Percentiles rank a stretch among this genome's conserved stretches.
These are phyloP conservation scores for Nothocercus julius DNA, from an alignment of 2,113 vertebrate species.

Conservation along the genomic window DNA sequence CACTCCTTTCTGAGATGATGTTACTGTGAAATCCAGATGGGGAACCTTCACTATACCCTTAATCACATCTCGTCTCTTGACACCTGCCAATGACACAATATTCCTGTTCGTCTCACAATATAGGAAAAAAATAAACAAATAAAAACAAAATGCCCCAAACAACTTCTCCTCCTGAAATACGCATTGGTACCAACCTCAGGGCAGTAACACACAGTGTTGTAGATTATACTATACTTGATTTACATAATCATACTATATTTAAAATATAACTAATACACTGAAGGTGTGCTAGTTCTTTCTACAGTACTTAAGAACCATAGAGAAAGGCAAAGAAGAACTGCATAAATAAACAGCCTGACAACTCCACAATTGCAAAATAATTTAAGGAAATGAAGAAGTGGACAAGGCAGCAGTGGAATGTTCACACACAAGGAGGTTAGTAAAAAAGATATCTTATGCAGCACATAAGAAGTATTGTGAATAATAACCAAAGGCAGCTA, in stretches of 20 bases:
- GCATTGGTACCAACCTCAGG: not conserved
- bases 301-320: not conserved
- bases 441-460: not conserved
- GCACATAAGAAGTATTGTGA: not conserved
- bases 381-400: not conserved
- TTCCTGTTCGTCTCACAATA: not conserved
- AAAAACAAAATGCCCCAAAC: not conserved
- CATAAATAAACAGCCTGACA: not conserved
- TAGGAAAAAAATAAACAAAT: not conserved
- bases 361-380: not conserved
- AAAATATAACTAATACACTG: not conserved
- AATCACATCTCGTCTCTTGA: conserved; percentile 74
- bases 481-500: not conserved
- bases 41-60: conserved; percentile 76
- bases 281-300: not conserved
- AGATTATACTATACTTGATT: not conserved
- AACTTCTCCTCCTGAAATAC: not conserved
- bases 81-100: conserved; percentile 63
- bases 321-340: not conserved
- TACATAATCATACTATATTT: not conserved
- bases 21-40: conserved; percentile 70
- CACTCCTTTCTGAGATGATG: conserved; percentile 77
- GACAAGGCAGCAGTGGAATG: not conserved
- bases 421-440: not conserved
- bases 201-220: not conserved